phyloP scores from a whole-genome alignment of 2,888 invertebrate genomes.

The Nomada hirtipes region DNA sequence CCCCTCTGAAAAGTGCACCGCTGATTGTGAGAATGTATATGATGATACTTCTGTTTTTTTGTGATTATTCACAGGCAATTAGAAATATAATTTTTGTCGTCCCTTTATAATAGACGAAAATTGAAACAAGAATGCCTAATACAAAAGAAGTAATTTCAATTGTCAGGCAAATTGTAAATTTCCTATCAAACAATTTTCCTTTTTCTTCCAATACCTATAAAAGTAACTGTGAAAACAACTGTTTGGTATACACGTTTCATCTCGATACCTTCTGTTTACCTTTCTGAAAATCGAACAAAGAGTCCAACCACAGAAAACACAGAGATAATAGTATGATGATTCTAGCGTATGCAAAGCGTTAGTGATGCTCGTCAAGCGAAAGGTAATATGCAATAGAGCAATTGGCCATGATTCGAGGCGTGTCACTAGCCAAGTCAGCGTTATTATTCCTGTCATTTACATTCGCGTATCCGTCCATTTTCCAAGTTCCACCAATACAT shows the following conservation, averaged over 20 bases:
- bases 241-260: neutral
- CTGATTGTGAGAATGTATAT: too few species aligned
- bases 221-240: too few species aligned
- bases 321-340: conserved; percentile 25
- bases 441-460: conserved; percentile 42
- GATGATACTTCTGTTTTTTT: too few species aligned
- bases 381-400: conserved; percentile 32
- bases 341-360: conserved; percentile 6
- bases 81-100: too few species aligned
- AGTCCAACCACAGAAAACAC: neutral
- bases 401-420: conserved; percentile 49
- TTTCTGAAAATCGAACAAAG: neutral
- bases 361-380: conserved; percentile 32
- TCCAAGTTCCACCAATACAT: conserved; percentile 22
- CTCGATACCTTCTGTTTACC: neutral
- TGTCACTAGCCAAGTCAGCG: conserved; percentile 37
- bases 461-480: conserved; percentile 20
- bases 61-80: too few species aligned
- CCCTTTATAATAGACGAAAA: too few species aligned
- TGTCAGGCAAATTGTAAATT: too few species aligned
- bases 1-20: too few species aligned
- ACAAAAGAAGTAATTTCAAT: too few species aligned
- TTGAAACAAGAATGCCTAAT: too few species aligned
- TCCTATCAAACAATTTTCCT: too few species aligned
- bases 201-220: too few species aligned